Conservation (phyloP, 2,113 vertebrate species). For the Coptodon rendalli region DNA sequence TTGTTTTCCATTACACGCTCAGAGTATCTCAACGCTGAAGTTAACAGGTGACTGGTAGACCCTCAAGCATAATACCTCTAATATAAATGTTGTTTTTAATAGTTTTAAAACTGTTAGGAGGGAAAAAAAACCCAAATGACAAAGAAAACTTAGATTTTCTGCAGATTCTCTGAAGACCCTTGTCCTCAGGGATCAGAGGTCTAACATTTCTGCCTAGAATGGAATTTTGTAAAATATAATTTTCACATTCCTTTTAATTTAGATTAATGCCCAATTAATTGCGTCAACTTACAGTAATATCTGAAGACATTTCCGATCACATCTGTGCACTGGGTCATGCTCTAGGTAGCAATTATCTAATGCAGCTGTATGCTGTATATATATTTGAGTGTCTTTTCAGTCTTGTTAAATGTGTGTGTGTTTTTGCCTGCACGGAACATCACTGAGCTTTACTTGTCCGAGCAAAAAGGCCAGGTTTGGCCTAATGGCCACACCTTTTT, state of each 20-base stretch:
- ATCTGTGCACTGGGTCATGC: not conserved
- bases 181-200: not conserved
- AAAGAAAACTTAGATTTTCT: not conserved
- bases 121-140: fast-evolving
- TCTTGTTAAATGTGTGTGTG: not conserved
- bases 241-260: not conserved
- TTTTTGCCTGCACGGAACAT: not conserved
- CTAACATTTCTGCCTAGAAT: not conserved
- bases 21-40: not conserved
- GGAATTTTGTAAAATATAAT: not conserved
- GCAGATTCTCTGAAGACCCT: not conserved
- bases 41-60: not conserved
- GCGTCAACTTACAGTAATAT: not conserved
- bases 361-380: not conserved
- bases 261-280: not conserved
- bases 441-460: not conserved
- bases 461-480: not conserved
- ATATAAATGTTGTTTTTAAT: not conserved
- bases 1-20: not conserved
- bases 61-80: not conserved
- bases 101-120: not conserved
- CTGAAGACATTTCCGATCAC: not conserved
- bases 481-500: not conserved
- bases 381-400: not conserved
- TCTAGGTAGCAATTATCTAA: not conserved